Conservation (phyloP, 2,113 vertebrate species). For the Emydura subglobosa region DNA sequence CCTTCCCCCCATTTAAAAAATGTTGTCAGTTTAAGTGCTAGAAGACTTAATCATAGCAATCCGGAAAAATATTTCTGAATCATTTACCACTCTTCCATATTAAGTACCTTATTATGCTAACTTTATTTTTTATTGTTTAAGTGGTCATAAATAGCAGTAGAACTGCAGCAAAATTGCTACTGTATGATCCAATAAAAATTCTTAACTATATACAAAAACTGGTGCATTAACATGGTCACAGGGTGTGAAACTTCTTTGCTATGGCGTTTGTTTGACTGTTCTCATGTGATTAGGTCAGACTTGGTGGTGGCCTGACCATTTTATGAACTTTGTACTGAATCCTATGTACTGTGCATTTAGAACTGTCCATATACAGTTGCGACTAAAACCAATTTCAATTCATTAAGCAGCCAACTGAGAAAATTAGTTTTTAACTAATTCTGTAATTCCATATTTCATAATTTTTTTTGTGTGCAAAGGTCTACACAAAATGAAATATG, state of each 20-base stretch:
- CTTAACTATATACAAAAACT: neutral
- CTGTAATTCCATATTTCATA: too few relatives aligned
- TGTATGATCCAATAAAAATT: neutral
- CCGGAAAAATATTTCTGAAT: neutral
- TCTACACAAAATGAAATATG: too few relatives aligned
- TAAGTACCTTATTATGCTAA: neutral
- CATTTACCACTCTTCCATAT: neutral
- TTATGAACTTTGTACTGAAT: too few relatives aligned
- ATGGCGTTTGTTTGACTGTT: neutral
- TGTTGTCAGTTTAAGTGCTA: constrained; percentile 5
- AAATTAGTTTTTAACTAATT: neutral
- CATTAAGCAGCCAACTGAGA: neutral
- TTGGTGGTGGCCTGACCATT: neutral
- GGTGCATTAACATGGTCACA: neutral
- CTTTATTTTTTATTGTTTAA: neutral
- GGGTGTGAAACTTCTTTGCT: neutral
- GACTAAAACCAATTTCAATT: too few relatives aligned
- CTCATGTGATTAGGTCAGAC: neutral
- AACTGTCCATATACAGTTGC: too few relatives aligned
- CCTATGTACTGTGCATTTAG: too few relatives aligned
- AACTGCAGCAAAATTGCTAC: neutral
- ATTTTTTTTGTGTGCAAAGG: too few relatives aligned
- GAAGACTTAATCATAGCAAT: neutral
- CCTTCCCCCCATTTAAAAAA: neutral
- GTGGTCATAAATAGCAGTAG: neutral